Conservation (phyloP, 2,888 invertebrate genomes). For the Sipha maydis region DNA sequence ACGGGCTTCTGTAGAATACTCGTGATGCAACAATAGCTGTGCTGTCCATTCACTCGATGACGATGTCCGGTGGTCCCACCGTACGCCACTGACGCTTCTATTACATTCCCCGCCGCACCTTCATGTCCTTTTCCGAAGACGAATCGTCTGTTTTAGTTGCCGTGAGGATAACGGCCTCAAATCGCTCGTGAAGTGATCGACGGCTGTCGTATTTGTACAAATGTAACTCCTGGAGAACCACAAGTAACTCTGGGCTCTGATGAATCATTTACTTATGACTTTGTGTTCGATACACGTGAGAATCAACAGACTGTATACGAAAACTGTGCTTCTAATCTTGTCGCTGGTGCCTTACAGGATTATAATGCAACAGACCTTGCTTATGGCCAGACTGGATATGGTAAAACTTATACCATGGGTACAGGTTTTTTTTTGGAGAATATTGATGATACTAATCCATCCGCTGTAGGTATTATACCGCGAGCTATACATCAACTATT, state of each 20-base stretch:
- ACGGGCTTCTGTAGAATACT: not conserved
- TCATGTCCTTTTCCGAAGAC: slow-evolving; percentile 71
- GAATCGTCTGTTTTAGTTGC: slow-evolving; percentile 78
- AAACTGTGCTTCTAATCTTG: slow-evolving; percentile 83
- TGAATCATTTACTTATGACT: slow-evolving; percentile 96
- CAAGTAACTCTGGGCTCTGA: slow-evolving; percentile 92
- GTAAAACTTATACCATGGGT: slow-evolving; percentile 99
- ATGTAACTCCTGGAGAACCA: slow-evolving; percentile 88
- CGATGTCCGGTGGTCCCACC: not conserved
- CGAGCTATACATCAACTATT: slow-evolving; percentile 94
- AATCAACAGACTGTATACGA: slow-evolving; percentile 83
- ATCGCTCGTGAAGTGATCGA: slow-evolving; percentile 92
- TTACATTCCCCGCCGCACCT: not conserved
- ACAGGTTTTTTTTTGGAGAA: slow-evolving; percentile 88
- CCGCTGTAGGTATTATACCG: slow-evolving; percentile 89
- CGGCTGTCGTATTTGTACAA: slow-evolving; percentile 92
- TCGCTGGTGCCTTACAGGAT: slow-evolving; percentile 93
- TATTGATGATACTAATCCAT: slow-evolving; percentile 67
- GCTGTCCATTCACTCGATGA: not conserved
- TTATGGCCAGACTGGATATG: slow-evolving; percentile 98
- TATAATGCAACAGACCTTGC: slow-evolving; percentile 98
- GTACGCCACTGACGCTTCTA: not conserved
- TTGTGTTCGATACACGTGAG: slow-evolving; percentile 86
- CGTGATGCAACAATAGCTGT: not conserved
- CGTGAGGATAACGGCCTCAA: slow-evolving; percentile 89